These are phyloP conservation scores for Odontamblyopus rebecca DNA, from an alignment of 2,797 vertebrate genomes.

Conservation along the genomic window DNA sequence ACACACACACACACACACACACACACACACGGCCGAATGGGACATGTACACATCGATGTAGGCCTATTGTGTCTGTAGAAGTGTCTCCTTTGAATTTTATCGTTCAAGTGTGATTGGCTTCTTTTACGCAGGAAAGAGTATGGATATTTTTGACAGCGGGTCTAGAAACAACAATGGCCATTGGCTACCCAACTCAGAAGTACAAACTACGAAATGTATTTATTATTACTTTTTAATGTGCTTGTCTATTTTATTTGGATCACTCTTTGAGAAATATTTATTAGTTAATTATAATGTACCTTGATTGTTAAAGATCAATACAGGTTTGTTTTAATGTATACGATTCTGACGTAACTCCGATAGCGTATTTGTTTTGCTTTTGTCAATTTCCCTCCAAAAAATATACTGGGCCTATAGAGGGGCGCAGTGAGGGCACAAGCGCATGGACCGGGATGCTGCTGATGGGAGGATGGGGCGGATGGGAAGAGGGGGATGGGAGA, in stretches of 20 bases:
- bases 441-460: slow-evolving; percentile 14
- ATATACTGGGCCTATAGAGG: slow-evolving; percentile 13
- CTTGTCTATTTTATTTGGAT: too few species aligned
- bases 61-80: neutral
- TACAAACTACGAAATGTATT: neutral
- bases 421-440: slow-evolving; percentile 10
- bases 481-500: slow-evolving; percentile 21
- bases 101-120: neutral
- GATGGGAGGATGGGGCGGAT: slow-evolving; percentile 23
- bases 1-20: too few species aligned
- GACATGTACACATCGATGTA: neutral
- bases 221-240: neutral
- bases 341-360: neutral
- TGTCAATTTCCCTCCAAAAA: slow-evolving; percentile 11
- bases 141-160: neutral
- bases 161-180: neutral
- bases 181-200: neutral
- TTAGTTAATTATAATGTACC: neutral
- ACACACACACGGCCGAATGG: neutral
- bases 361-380: neutral
- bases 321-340: neutral
- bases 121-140: neutral
- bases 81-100: neutral
- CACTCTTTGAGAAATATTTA: neutral
- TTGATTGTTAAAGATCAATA: neutral